These are phyloP conservation scores for Hypanus sabinus DNA, from an alignment of 2,113 vertebrate genomes.

Conservation along the genomic window DNA sequence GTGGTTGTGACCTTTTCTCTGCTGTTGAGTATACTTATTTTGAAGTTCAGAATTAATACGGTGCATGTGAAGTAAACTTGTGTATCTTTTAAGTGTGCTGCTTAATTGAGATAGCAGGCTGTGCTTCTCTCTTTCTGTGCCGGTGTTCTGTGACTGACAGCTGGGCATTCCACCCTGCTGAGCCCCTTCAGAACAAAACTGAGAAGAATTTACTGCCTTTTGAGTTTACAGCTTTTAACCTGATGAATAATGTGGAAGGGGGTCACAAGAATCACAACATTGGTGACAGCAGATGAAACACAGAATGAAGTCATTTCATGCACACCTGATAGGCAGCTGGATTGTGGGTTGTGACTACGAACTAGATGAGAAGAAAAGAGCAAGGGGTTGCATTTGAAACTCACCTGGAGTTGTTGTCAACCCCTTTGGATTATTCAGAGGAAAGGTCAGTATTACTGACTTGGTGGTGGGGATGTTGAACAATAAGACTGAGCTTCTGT, in stretches of 20 bases:
- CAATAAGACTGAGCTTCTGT: background rate
- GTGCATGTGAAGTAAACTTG: background rate
- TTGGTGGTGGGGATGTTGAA: background rate
- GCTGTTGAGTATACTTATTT: background rate
- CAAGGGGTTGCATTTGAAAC: background rate
- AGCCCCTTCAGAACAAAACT: background rate
- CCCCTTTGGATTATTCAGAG: background rate
- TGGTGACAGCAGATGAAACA: background rate
- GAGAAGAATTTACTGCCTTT: background rate
- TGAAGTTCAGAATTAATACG: background rate
- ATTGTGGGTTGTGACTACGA: background rate
- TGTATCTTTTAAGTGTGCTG: background rate
- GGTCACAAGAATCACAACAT: background rate
- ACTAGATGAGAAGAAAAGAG: background rate
- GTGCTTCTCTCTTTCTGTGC: background rate
- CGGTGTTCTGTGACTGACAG: background rate
- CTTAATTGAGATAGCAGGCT: background rate
- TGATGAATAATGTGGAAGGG: background rate
- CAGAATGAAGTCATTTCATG: background rate
- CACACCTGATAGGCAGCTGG: background rate
- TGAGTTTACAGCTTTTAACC: background rate
- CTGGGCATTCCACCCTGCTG: background rate
- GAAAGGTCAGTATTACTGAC: background rate
- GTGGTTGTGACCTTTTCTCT: background rate
- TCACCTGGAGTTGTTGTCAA: background rate